Base-by-base conservation (phyloP, 1,140 invertebrate species). In the Sipha flava region DNA sequence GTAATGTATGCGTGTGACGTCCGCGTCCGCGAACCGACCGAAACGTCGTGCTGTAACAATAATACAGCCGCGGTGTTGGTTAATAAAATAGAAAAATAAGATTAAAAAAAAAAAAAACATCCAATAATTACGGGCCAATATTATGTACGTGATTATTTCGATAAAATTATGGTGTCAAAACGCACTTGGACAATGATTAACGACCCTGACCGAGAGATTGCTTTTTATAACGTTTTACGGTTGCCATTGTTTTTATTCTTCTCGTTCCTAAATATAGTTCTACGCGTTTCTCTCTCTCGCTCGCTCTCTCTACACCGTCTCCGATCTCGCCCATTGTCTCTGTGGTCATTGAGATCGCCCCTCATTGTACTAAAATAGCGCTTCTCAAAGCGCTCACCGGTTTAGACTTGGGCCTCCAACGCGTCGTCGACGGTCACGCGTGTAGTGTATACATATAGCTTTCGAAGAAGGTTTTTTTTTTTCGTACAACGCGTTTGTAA, bases 181-280 rank as follows among this genome's bases (percentile, higher is more conserved):
- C 72, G 45, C 47, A 75, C 72, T 75, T 75, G 47, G 72, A 75
- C 72, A 75, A 75, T 75, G 72, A 75, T 75, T 75, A 57, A 75
- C 72, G 72, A 75, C 72, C 72, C 72, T 75, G 72, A 75, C 49
- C 29, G 23, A 75, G 47, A 75, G 72, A 75, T 75, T 52, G 49
- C 37, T 52, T 52, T 4, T 75, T 75, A 75, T 57, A 21, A 54
- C 21, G 16, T 23, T 54, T 59, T 59, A 16, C 40, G 10, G 26
- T 66, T 10, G 34, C 72, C 54, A 75, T 75, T 75, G 72, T 75
- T 75, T 52, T 54, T 72, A 31, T n/a, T 34, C 37, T 43, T 21
- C 37, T 43, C 37, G 37, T 0, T 0, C 21, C 9, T 66, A 23
- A 40, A 23, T 40, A 23, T 37, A 23, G 37, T 4, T 37, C 5